Base-by-base conservation (phyloP, 2,888 invertebrate genomes). In the Nomada ruficornis region DNA sequence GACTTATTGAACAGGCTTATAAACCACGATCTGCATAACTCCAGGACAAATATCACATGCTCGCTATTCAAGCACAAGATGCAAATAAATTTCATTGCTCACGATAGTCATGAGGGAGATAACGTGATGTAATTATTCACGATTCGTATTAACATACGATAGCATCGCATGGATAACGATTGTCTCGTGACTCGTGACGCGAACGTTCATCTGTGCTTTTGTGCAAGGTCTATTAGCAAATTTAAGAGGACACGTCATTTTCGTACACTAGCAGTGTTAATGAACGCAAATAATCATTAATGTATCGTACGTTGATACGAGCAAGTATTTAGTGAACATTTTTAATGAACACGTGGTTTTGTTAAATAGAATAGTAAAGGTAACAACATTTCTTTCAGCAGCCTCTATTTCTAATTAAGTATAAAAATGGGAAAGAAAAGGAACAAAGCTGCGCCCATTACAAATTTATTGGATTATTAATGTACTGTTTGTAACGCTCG, bases 41-140 rank as follows among this genome's bases (percentile, higher is more conserved):
- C 59, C 20, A 63, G 62, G 42, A 52, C 62, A 71, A 71, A 55
- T 67, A 60, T 82, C 81, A 75, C 81, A 60, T 71, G 82, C 74
- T 26, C 59, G 60, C 3, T 80, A 20, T 60, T 54, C 57, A 57
- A 69, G 67, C 80, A 57, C 42, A 54, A 44, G 55, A 72, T 65
- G 63, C 65, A 73, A 70, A 73, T 60, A 72, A 77, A 77, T 70
- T 74, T 83, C 60, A 52, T 60, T 11, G 29, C 78, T 73, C 78
- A 71, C 80, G 55, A 75, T 67, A 65, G 72, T 82, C 57, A 47
- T 52, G 23, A 54, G 36, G 26, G 75, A 62, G 86, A 86, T 86
- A 86, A 79, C 87, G 70, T 55, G 67, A 75, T 60, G 80, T 82
- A 82, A 86, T 87, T 86, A 86, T 87, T 87, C 77, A 71, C 68